phyloP scores from a whole-genome alignment of 1,140 invertebrate species.

The Mactra quadrangularis region DNA sequence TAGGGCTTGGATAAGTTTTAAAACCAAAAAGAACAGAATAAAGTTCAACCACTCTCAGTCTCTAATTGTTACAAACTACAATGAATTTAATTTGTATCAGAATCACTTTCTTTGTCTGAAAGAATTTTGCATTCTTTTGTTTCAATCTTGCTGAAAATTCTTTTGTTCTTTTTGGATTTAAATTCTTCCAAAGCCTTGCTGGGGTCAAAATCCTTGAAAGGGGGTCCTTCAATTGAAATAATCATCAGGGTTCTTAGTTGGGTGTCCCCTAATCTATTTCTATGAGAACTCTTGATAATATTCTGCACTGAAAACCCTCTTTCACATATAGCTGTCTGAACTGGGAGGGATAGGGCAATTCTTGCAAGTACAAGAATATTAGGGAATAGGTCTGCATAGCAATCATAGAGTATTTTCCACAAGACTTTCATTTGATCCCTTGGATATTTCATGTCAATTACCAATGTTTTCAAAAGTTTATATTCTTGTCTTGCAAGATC shows the following conservation, averaged over 20 bases:
- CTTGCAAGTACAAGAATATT: conserved; percentile 29
- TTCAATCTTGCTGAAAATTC: conserved; percentile 7
- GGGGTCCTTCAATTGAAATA: conserved; percentile 12
- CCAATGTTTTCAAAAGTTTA: conserved; percentile 11
- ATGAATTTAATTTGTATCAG: background rate
- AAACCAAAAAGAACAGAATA: too few species aligned
- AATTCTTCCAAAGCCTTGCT: conserved; percentile 19
- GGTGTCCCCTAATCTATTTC: background rate
- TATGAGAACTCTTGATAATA: conserved; percentile 30
- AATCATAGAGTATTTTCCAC: conserved; percentile 33
- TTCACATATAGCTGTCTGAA: conserved; percentile 31
- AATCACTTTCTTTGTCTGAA: background rate
- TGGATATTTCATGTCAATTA: conserved; percentile 25
- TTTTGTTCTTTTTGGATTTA: conserved; percentile 14
- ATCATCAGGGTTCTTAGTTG: conserved; percentile 4
- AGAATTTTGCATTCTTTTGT: background rate
- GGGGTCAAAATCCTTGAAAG: background rate
- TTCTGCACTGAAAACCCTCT: conserved; percentile 21
- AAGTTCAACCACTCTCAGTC: too few species aligned
- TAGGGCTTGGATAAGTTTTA: too few species aligned
- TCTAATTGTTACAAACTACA: background rate
- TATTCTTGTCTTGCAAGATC: background rate
- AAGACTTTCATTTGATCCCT: conserved; percentile 5
- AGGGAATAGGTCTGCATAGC: conserved; percentile 18
- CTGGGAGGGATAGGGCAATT: conserved; percentile 31